Evolutionary conservation across 2,888 invertebrate genomes (phyloP).

Genomic region (Acrobasis suavella): DNA sequence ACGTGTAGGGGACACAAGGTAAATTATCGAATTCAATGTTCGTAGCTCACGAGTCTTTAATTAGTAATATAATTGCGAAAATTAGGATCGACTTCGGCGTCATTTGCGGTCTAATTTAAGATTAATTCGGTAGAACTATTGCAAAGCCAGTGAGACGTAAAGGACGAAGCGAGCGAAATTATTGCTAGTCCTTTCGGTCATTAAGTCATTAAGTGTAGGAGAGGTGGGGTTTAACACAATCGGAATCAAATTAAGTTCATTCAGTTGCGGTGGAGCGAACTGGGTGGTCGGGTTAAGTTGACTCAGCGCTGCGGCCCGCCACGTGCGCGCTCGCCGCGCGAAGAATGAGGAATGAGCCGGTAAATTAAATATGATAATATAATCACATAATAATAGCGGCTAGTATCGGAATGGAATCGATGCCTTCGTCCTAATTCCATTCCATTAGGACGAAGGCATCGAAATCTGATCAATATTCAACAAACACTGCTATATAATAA

Average conservation of each 20-base stretch:
- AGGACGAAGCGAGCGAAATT: slow-evolving; percentile 38
- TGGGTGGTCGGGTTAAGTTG: slow-evolving; percentile 56
- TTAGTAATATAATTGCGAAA: slow-evolving; percentile 38
- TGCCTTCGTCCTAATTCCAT: too few relatives aligned
- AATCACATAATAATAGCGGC: slow-evolving; percentile 26
- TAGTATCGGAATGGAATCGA: slow-evolving; percentile 3
- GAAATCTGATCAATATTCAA: slow-evolving; percentile 13
- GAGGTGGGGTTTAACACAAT: slow-evolving; percentile 76
- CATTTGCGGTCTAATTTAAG: slow-evolving; percentile 21
- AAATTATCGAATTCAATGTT: slow-evolving; percentile 52
- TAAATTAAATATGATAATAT: slow-evolving; percentile 30
- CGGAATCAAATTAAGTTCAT: slow-evolving; percentile 79
- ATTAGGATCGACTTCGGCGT: slow-evolving; percentile 28
- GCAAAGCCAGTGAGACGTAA: neutral
- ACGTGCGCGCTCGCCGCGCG: slow-evolving; percentile 48
- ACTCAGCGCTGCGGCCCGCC: slow-evolving; percentile 69
- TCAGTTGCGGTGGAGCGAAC: slow-evolving; percentile 67
- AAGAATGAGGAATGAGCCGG: slow-evolving; percentile 57
- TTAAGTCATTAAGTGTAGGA: slow-evolving; percentile 66
- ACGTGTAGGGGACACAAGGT: slow-evolving; percentile 37
- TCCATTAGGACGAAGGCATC: slow-evolving; percentile 1
- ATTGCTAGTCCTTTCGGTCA: slow-evolving; percentile 58
- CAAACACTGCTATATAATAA: slow-evolving; percentile 2
- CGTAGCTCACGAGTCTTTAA: slow-evolving; percentile 42
- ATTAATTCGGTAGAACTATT: slow-evolving; percentile 12